Evolutionary conservation across 1,140 invertebrate species (phyloP).

Genomic region (Drosophila navojoa): DNA sequence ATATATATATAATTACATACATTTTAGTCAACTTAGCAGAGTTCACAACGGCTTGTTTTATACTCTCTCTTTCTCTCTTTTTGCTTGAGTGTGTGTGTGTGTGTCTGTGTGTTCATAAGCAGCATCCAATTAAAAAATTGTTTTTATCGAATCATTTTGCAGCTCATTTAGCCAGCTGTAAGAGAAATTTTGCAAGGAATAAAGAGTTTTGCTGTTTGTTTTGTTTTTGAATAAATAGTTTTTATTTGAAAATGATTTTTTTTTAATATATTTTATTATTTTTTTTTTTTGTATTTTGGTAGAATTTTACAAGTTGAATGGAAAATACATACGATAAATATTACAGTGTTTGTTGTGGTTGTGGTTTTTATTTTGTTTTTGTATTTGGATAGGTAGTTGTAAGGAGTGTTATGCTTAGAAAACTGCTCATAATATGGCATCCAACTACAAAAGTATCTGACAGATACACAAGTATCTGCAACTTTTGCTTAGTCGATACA

Average conservation of each 20-base stretch:
- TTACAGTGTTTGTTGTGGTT: slow-evolving; percentile 69
- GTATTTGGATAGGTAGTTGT: slow-evolving; percentile 26
- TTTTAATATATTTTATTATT: slow-evolving; percentile 22
- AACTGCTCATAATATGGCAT: slow-evolving; percentile 44
- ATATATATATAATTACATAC: slow-evolving; percentile 74
- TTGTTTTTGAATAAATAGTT: slow-evolving; percentile 82
- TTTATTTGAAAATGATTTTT: slow-evolving; percentile 78
- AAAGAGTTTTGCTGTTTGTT: slow-evolving; percentile 47
- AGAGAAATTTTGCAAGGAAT: slow-evolving; percentile 46
- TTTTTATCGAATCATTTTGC: slow-evolving; percentile 14
- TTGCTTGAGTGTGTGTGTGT: slow-evolving; percentile 8
- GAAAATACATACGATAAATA: slow-evolving; percentile 80
- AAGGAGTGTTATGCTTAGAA: slow-evolving; percentile 32
- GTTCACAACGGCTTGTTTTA: slow-evolving; percentile 33
- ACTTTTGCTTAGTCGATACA: slow-evolving; percentile 40
- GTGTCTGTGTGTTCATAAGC: neutral
- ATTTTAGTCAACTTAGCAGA: slow-evolving; percentile 63
- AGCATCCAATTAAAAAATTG: slow-evolving; percentile 34
- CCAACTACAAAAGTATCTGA: slow-evolving; percentile 49
- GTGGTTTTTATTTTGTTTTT: slow-evolving; percentile 27
- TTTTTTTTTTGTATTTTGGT: slow-evolving; percentile 66
- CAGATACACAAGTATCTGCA: slow-evolving; percentile 32
- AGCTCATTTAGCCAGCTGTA: slow-evolving; percentile 49
- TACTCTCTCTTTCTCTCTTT: slow-evolving; percentile 41
- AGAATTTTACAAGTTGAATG: slow-evolving; percentile 81